Evolutionary conservation across 2,888 invertebrate species (phyloP).

Genomic region (Drosophila meridiana): DNA sequence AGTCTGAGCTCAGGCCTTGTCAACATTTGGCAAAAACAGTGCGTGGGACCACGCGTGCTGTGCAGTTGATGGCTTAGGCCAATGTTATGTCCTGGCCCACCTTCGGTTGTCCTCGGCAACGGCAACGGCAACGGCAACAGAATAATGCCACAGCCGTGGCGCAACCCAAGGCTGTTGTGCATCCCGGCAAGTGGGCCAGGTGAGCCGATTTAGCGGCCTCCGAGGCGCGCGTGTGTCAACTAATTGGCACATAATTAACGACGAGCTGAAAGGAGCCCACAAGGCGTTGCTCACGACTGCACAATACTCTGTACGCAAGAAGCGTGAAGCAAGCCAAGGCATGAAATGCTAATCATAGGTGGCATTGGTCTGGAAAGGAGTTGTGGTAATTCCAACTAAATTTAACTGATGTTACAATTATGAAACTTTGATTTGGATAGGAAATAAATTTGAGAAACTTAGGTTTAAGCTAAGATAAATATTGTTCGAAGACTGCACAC

Average conservation of each 20-base stretch:
- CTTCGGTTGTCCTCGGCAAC: constrained; percentile 8
- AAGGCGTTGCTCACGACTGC: background rate
- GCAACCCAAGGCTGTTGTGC: background rate
- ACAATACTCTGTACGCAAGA: background rate
- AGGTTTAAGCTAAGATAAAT: too few species aligned
- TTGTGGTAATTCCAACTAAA: too few species aligned
- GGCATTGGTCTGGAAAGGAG: too few species aligned
- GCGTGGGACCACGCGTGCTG: background rate
- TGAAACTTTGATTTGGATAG: background rate
- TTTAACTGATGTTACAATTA: background rate
- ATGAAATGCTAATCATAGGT: too few species aligned
- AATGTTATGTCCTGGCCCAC: background rate
- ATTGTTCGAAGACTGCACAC: too few species aligned
- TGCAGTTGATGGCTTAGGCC: background rate
- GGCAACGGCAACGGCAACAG: background rate
- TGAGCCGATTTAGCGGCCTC: constrained; percentile 19
- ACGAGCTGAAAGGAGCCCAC: constrained; percentile 34
- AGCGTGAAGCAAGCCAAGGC: background rate
- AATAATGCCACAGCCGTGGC: background rate
- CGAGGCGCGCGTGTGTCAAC: constrained; percentile 30
- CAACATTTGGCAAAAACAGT: background rate
- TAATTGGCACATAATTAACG: constrained; percentile 70
- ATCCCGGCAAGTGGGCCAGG: constrained; percentile 2
- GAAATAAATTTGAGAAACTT: background rate
- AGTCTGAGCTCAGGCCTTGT: background rate